Conservation (phyloP, 2,797 vertebrate genomes). For the Leucoraja ocellata region DNA sequence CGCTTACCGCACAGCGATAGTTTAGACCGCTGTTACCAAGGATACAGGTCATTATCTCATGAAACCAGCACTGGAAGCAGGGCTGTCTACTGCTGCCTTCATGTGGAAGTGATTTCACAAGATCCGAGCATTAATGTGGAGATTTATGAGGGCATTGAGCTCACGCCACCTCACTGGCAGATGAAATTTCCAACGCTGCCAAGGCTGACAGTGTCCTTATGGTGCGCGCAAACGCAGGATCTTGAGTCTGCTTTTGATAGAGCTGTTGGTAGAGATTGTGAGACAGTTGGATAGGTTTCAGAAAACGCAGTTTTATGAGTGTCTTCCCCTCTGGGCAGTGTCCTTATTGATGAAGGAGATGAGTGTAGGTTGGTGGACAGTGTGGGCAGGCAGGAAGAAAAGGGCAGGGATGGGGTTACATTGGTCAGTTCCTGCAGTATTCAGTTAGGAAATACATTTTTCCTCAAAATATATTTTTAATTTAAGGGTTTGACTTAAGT, state of each 20-base stretch:
- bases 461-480: neutral
- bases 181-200: conserved; percentile 18
- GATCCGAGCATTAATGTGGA: conserved; percentile 6
- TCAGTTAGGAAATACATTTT: neutral
- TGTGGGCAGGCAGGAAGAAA: neutral
- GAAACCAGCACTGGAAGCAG: conserved; percentile 7
- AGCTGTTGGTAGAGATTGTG: neutral
- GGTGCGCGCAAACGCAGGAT: neutral
- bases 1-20: neutral
- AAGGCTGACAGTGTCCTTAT: neutral
- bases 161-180: neutral
- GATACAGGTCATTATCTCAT: conserved; percentile 27
- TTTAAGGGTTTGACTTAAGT: neutral
- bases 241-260: neutral
- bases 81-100: neutral
- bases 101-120: conserved; percentile 11
- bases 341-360: too few relatives aligned
- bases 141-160: conserved; percentile 30
- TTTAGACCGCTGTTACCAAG: conserved; percentile 17
- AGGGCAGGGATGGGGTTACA: neutral
- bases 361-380: neutral
- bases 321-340: neutral
- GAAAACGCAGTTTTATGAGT: neutral
- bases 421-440: too few relatives aligned
- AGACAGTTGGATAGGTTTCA: neutral